Evolutionary conservation across 2,888 invertebrate species (phyloP), one percentile per base, ranked within the genome.

Genomic region (Heliconius sara): DNA sequence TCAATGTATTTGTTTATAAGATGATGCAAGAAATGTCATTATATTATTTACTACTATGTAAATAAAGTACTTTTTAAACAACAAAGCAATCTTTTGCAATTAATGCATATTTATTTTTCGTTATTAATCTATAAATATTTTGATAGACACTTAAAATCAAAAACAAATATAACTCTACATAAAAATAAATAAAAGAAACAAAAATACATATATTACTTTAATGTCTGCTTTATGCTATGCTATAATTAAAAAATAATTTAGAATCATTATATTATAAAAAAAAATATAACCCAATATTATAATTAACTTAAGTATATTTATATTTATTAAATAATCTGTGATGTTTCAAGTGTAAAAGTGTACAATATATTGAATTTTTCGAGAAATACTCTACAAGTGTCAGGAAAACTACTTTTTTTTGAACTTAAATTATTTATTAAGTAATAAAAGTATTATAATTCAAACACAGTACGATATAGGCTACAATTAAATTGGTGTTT

Each of bases 401-500:
- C 2, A 75, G 63, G 75, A 75, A 75, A 75, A 75, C 75, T 75
- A 75, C 75, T 75, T 25, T 25, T 60, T 67, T 75, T 66, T 30
- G 47, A 75, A 75, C 75, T 75, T 75, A 75, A 75, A 75, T 43
- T 78, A 75, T 75, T 75, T 75, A 75, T 75, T 75, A 75, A 65
- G 75, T 75, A 75, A 75, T 75, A 75, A 75, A 75, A 75, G 75
- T 75, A 66, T 75, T 75, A 75, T 75, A 75, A 75, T 75, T 75
- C 75, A 75, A 75, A 75, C 75, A 75, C 65, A 75, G 75, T 75
- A 75, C 74, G 75, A 66, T 75, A 75, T 75, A 75, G 75, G 75
- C 75, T 75, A 75, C 66, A 75, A 75, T 75, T 75, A 75, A 75
- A 75, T 75, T 75, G 75, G 75, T 75, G 75, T 75, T 75, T 19